Conservation (phyloP, 2,888 invertebrate species). For the Eupsilia transversa region DNA sequence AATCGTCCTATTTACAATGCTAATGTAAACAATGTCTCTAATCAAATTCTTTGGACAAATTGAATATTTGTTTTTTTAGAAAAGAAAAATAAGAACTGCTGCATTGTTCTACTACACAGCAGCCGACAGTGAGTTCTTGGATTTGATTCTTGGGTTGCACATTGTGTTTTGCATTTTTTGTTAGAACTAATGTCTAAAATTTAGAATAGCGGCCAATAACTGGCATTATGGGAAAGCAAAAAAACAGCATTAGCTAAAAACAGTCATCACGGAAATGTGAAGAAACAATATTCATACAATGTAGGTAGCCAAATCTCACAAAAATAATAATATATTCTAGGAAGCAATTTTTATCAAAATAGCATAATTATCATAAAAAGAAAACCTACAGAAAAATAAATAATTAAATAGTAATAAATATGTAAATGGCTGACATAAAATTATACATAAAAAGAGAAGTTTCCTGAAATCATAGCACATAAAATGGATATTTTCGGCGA, state of each 20-base stretch:
- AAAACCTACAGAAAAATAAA: slow-evolving; percentile 30
- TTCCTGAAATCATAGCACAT: slow-evolving; percentile 29
- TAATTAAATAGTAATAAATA: slow-evolving; percentile 52
- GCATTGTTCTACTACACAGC: not conserved
- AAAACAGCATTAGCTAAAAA: not conserved
- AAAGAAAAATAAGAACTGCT: not conserved
- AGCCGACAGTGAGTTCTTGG: not conserved
- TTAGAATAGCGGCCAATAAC: not conserved
- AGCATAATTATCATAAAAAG: slow-evolving; percentile 27
- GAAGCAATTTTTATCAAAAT: slow-evolving; percentile 16
- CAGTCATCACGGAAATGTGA: not conserved
- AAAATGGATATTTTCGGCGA: slow-evolving; percentile 37
- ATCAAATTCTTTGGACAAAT: slow-evolving; percentile 51
- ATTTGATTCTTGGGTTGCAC: not conserved
- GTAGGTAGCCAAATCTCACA: not conserved
- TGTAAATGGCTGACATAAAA: slow-evolving; percentile 57
- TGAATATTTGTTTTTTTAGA: slow-evolving; percentile 30
- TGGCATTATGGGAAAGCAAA: not conserved
- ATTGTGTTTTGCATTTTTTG: not conserved
- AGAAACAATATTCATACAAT: not conserved
- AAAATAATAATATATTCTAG: not conserved
- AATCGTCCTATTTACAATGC: slow-evolving; percentile 56
- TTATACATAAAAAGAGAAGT: slow-evolving; percentile 42
- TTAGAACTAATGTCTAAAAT: not conserved
- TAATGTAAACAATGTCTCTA: slow-evolving; percentile 52